Evolutionary conservation across 23 tunicate genomes (phyloP), one percentile per base, ranked within the genome.

Genomic region (Styela plicata): DNA sequence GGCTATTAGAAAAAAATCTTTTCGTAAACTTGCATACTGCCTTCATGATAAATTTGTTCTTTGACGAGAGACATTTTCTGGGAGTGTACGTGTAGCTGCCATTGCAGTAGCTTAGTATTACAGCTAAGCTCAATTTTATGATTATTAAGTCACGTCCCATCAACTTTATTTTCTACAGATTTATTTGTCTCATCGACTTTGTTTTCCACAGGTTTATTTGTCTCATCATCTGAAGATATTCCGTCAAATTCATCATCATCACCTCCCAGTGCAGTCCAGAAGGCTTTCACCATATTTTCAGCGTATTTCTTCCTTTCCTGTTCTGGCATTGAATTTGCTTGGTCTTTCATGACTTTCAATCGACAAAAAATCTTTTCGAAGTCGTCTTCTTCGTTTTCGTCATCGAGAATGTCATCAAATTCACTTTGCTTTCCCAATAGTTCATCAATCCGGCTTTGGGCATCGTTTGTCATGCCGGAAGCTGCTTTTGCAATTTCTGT

Each of bases 221-320:
- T n/a, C n/a, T 68, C 88, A 25, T 89, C 88, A 66, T 80, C 85
- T 21, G 94, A 84, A 22, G 88, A 89, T 5, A 71, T 32, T 26
- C 84, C 87, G 7, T 27, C 63, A 27, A 88, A 3, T 67, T 89
- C 94, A 27, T 89, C 94, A 61, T 89, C 84, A 35, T 89, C 88
- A 10, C 94, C 94, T 1, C 87, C 88, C 27, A 89, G 30, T 3
- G 88, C 94, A 65, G 53, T 79, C 94, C 94, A 89, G 69, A 89
- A 89, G 21, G 94, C 94, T 1, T 70, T 64, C 52, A 89, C 94
- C 19, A 84, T 87, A 57, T 89, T 81, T 74, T 89, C 94, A 19
- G 94, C 94, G 52, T 84, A 84, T 21, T 80, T 87, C 74, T 85
- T 89, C 62, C 88, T 73, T 37, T 87, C 74, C n/a, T 81, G 63